phyloP scores from a whole-genome alignment of 2,888 invertebrate species.

The Oegoconia quadripuncta region DNA sequence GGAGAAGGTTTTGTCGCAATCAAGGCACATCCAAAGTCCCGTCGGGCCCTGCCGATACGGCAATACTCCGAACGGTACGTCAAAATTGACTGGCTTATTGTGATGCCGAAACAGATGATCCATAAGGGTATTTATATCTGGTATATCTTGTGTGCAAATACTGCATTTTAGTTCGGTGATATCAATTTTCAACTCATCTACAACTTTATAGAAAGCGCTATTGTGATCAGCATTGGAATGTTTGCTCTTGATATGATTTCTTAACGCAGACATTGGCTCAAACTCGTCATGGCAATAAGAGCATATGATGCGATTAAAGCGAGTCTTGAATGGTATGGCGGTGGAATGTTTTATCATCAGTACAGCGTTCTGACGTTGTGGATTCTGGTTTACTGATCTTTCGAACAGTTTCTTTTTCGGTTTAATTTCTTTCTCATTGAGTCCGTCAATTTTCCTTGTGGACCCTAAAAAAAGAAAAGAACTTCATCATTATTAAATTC shows the following conservation, averaged over 20 bases:
- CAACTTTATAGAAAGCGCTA: constrained; percentile 69
- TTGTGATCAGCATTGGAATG: constrained; percentile 62
- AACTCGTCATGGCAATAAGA: constrained; percentile 71
- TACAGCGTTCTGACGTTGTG: constrained; percentile 69
- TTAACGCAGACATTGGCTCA: constrained; percentile 58
- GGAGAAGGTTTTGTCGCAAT: constrained; percentile 60
- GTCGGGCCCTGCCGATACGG: constrained; percentile 58
- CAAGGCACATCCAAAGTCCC: constrained; percentile 63
- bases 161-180: constrained; percentile 64
- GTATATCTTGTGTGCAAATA: constrained; percentile 48
- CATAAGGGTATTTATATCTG: constrained; percentile 58
- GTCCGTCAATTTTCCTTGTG: constrained; percentile 59
- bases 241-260: constrained; percentile 55
- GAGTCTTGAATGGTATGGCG: constrained; percentile 68
- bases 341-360: constrained; percentile 62
- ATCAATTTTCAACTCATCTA: constrained; percentile 64
- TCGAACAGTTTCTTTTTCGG: constrained; percentile 72
- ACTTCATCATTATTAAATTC: constrained; percentile 60
- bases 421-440: constrained; percentile 58
- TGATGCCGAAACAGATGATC: constrained; percentile 57
- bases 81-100: constrained; percentile 55
- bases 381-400: constrained; percentile 71
- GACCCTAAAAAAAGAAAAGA: constrained; percentile 74
- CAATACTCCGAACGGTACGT: constrained; percentile 64
- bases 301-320: constrained; percentile 68